These are phyloP conservation scores for Piprites chloris DNA, from an alignment of 2,113 vertebrate species.

Conservation along the genomic window DNA sequence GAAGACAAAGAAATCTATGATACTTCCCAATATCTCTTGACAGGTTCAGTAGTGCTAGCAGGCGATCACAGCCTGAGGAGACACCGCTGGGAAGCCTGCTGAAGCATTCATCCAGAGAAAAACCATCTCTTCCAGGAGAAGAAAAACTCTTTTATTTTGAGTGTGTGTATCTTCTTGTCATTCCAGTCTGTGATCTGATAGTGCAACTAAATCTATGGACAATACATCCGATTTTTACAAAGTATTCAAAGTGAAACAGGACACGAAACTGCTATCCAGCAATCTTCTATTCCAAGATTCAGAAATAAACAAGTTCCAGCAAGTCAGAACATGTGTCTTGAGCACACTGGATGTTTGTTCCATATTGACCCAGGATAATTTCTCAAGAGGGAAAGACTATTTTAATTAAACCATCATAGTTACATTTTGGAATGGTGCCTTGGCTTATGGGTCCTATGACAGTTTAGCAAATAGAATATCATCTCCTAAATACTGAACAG, in stretches of 20 bases:
- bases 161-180: not conserved
- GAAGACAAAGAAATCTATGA: not conserved
- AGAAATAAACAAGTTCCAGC: not conserved
- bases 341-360: not conserved
- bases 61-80: not conserved
- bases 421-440: not conserved
- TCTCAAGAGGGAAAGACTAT: not conserved
- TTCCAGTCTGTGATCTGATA: not conserved
- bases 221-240: not conserved
- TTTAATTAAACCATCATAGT: not conserved
- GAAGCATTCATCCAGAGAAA: not conserved
- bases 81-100: not conserved
- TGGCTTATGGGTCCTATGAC: not conserved
- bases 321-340: not conserved
- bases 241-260: not conserved
- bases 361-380: not conserved
- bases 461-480: not conserved
- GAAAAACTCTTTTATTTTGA: not conserved
- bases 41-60: not conserved
- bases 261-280: not conserved
- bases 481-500: not conserved
- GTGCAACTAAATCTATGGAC: not conserved
- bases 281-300: not conserved
- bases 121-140: not conserved
- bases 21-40: not conserved